Evolutionary conservation across 2,113 vertebrate genomes (phyloP).

Genomic region (sheep (Ovis aries)): DNA sequence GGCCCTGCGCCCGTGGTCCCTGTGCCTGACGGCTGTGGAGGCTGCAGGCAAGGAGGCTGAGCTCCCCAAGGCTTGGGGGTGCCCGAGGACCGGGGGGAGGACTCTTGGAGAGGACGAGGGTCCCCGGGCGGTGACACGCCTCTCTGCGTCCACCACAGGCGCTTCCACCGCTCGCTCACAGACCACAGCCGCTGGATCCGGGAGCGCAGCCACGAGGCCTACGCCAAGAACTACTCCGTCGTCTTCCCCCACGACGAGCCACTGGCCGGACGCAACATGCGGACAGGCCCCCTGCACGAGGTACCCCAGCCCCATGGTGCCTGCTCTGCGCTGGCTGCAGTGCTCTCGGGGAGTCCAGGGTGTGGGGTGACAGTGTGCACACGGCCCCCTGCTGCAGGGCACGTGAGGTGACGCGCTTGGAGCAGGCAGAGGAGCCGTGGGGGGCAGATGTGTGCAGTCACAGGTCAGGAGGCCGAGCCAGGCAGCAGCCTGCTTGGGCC

Average conservation of each 20-base stretch:
- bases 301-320: conserved; percentile 62
- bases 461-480: fast-evolving
- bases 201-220: conserved; percentile 96
- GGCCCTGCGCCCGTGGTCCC: not conserved
- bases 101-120: fast-evolving
- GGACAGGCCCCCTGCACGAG: conserved; percentile 91
- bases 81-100: fast-evolving
- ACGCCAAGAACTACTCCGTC: conserved; percentile 95
- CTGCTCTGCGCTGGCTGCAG: fast-evolving
- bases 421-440: not conserved
- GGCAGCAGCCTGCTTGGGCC: not conserved
- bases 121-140: fast-evolving
- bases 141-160: conserved; percentile 74
- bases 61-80: not conserved
- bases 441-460: fast-evolving
- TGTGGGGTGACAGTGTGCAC: fast-evolving
- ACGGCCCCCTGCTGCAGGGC: fast-evolving
- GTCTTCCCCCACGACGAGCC: conserved; percentile 96
- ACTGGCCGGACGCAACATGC: conserved; percentile 90
- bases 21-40: not conserved
- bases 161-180: conserved; percentile 91
- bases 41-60: not conserved
- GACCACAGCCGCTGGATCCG: conserved; percentile 89
- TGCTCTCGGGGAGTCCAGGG: fast-evolving
- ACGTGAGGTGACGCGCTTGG: too few relatives aligned